Evolutionary conservation across 2,113 vertebrate species (phyloP), one percentile per base, ranked within the genome.

Genomic region (Ardeotis arabs): DNA sequence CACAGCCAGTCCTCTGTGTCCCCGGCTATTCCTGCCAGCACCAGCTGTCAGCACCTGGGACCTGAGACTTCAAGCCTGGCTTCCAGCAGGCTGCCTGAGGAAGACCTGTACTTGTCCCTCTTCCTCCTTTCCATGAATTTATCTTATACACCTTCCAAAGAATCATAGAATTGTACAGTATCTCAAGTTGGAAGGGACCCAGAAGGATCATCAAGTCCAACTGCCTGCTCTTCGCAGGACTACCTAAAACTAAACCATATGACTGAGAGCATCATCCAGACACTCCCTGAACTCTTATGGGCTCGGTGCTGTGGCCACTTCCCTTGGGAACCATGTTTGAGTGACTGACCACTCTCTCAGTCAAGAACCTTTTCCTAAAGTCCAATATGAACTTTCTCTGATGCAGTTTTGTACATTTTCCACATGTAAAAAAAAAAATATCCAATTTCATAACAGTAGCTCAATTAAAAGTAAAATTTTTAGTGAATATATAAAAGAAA

Each of bases 1-100:
- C 0, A 3, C 1, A 1, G 47, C 18, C 56, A 45, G 25, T 14
- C 56, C 23, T 81, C 29, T 24, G 2, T 1, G 7, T 52, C 17
- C 12, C 66, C 5, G 4, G 9, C 19, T 52, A 8, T 4, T 88
- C 22, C 83, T 81, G 49, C 44, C 58, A 83, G 9, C 37, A 75
- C 5, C 52, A 44, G 7, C n/a, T 29, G 21, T 28, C 37, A 63
- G 49, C 79, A 79, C 37, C 15, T 33, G 44, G 49, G 33, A 60
- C n/a, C 23, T 47, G 18, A 59, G 4, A 6, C 52, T 53, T 66
- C 52, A 25, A 82, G 56, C 20, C 85, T 20, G 28, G 8, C 14
- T 80, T 85, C 33, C 44, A 80, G 24, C 28, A 80, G 20, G 28
- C 28, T 69, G 23, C 7, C 53, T 31, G 24, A 70, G 50, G 45